phyloP scores from a whole-genome alignment of 2,888 invertebrate genomes.

The Blera fallax region DNA sequence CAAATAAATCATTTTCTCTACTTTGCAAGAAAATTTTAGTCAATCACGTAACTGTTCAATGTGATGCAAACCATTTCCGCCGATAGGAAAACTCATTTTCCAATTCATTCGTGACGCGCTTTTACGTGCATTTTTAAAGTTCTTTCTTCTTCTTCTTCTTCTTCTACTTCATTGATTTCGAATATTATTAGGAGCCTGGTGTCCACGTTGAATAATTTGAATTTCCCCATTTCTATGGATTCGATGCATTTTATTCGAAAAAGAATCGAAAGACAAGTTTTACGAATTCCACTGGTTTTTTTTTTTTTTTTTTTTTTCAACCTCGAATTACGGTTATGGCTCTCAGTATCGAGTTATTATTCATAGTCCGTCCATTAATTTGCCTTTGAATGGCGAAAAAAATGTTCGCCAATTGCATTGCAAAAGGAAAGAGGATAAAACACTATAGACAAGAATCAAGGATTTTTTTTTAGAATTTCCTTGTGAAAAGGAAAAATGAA shows the following conservation, averaged over 20 bases:
- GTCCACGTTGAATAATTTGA: background rate
- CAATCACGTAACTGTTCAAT: slow-evolving; percentile 12
- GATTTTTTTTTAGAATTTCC: background rate
- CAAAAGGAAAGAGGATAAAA: background rate
- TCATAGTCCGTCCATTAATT: slow-evolving; percentile 49
- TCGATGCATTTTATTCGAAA: background rate
- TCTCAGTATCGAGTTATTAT: slow-evolving; percentile 44
- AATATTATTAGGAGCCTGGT: background rate
- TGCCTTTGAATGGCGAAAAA: background rate
- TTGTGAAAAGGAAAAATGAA: slow-evolving; percentile 39
- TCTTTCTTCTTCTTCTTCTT: background rate
- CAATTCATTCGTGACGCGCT: slow-evolving; percentile 2
- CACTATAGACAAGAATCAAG: background rate
- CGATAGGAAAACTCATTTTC: slow-evolving; percentile 4
- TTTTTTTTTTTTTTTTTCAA: background rate
- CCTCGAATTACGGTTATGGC: background rate
- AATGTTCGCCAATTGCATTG: slow-evolving; percentile 4
- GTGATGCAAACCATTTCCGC: slow-evolving; percentile 9
- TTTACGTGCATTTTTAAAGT: background rate
- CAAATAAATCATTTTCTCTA: background rate
- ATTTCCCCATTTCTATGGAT: background rate
- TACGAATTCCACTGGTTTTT: background rate
- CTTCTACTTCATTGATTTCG: background rate
- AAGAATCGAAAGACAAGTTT: background rate
- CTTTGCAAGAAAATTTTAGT: background rate